Evolutionary conservation across 2,113 vertebrate genomes (phyloP).

Genomic region (Xyrauchen texanus): DNA sequence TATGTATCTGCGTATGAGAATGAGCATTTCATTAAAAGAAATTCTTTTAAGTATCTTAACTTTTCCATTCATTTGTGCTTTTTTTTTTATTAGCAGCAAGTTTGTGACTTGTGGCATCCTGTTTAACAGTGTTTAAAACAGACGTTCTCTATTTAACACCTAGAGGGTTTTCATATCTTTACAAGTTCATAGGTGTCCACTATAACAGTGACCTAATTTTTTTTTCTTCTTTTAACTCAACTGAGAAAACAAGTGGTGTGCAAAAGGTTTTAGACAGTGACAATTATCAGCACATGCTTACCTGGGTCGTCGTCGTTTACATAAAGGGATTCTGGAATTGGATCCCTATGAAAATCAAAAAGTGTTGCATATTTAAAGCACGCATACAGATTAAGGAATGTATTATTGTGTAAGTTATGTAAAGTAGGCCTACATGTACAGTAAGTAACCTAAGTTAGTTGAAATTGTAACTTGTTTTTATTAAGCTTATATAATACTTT

Average conservation of each 20-base stretch:
- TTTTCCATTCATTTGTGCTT: not conserved
- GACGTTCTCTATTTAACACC: not conserved
- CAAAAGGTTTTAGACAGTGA: not conserved
- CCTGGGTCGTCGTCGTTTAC: not conserved
- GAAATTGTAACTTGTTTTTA: no score
- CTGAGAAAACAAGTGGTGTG: not conserved
- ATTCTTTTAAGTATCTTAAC: not conserved
- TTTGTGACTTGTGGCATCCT: not conserved
- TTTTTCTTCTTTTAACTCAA: not conserved
- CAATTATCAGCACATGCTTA: not conserved
- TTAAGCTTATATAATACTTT: no score
- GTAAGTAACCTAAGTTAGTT: no score
- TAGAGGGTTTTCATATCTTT: not conserved
- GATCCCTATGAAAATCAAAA: constrained; percentile 41
- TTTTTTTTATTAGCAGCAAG: not conserved
- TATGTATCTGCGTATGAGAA: constrained; percentile 12
- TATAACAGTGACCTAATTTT: not conserved
- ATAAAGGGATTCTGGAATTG: constrained; percentile 32
- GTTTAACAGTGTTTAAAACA: not conserved
- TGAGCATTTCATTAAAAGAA: not conserved
- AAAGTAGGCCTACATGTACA: no score
- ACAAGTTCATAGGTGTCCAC: not conserved
- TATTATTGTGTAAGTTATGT: no score
- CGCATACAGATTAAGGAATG: no score
- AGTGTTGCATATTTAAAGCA: not conserved